Evolutionary conservation across 2,888 invertebrate species (phyloP), one percentile per base, ranked within the genome.

Genomic region (Cryptus armator): DNA sequence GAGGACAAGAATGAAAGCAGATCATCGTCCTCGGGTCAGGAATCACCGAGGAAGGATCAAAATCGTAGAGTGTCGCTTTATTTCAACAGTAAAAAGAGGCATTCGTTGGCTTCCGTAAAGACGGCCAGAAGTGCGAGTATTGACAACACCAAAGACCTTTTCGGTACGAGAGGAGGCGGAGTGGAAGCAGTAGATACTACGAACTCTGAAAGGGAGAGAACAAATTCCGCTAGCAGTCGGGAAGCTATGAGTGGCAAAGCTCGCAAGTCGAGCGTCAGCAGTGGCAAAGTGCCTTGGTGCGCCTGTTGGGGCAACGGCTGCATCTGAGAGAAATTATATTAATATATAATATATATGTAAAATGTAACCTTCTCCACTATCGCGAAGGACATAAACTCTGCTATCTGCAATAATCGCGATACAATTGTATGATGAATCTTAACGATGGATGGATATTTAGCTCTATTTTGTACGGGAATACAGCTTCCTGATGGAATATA

Each of bases 301-400:
- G 97, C 97, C 0, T 97, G 97, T 88, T 97, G 97, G 97, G 97
- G 97, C 0, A 97, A 97, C 87, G 97, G 97, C 0, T 97, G 97
- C 92, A 94, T 96, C 74, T 96, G 94, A 90, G 37, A 51, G 37
- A 43, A 29, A 43, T 12, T 37, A 46, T 66, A 64, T 16, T 19
- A 0, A 37, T 37, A 64, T 3, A 1, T 2, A 10, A 12, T 32
- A 9, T 59, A 24, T 29, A 7, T 10, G n/a, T 7, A 32, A n/a
- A 32, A 32, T 62, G 29, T 62, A 12, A n/a, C 19, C 44, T 16
- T 6, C 16, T 74, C 48, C 29, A 29, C 46, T 46, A 5, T 10
- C 43, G 37, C n/a, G n/a, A 62, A 10, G 7, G 12, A 59, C 62
- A 48, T 32, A 10, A 37, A 64, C 48, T 37, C 16, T 46, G 24